phyloP scores from a whole-genome alignment of 2,113 vertebrate species.

The Cacatua alba region DNA sequence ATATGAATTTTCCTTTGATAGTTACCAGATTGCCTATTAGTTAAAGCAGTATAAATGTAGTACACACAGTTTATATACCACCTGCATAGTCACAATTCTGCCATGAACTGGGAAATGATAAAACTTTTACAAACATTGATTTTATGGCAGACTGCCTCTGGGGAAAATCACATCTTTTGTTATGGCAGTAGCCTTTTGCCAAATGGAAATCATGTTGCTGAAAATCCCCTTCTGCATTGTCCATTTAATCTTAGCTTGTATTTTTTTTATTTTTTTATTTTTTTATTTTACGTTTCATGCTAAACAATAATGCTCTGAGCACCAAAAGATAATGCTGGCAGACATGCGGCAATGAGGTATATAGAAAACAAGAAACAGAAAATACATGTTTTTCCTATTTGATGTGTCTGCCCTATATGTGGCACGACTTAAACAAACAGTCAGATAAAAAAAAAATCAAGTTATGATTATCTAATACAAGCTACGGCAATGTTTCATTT shows the following conservation, averaged over 20 bases:
- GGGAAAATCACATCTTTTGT: slow-evolving; percentile 19
- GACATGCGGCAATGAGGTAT: background rate
- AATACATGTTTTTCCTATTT: background rate
- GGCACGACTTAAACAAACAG: background rate
- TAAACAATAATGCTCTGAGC: background rate
- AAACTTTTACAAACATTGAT: slow-evolving; percentile 24
- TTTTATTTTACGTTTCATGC: background rate
- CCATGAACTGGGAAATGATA: background rate
- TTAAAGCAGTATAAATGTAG: slow-evolving; percentile 24
- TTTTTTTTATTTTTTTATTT: background rate
- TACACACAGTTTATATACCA: background rate
- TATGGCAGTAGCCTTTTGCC: background rate
- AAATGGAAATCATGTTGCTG: background rate
- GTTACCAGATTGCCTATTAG: slow-evolving; percentile 61
- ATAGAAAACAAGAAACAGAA: background rate
- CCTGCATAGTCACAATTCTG: slow-evolving; percentile 10
- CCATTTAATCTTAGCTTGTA: background rate
- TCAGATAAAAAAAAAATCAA: background rate
- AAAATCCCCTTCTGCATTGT: slow-evolving; percentile 1
- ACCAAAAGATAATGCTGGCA: background rate
- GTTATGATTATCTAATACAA: background rate
- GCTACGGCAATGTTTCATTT: background rate
- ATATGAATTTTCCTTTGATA: slow-evolving; percentile 30
- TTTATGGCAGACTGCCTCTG: background rate
- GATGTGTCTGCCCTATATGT: background rate